Evolutionary conservation across 2,797 vertebrate genomes (phyloP).

Genomic region (Clarias fuscus): DNA sequence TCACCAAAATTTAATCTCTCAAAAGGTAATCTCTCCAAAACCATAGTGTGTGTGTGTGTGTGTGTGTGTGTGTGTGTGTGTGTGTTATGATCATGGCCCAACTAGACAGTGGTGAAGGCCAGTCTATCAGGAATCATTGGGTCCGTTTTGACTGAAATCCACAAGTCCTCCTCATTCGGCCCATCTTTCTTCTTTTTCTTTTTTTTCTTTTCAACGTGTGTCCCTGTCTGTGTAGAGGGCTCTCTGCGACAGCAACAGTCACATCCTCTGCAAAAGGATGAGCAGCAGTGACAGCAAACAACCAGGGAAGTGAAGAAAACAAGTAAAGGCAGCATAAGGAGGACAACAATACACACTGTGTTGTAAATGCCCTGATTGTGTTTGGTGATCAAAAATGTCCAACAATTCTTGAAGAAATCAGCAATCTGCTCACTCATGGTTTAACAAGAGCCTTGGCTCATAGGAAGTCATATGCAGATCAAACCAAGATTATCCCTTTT

Average conservation of each 20-base stretch:
- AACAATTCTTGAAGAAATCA: slow-evolving; percentile 81
- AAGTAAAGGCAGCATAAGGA: slow-evolving; percentile 82
- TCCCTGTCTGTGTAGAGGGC: slow-evolving; percentile 42
- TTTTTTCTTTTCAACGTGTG: slow-evolving; percentile 56
- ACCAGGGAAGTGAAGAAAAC: slow-evolving; percentile 77
- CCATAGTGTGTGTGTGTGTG: no score
- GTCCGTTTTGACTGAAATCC: slow-evolving; percentile 91
- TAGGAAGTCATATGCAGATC: slow-evolving; percentile 19
- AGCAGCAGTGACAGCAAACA: slow-evolving; percentile 93
- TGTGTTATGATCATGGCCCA: not conserved
- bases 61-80: no score
- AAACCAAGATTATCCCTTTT: slow-evolving; percentile 25
- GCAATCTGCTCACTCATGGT: slow-evolving; percentile 75
- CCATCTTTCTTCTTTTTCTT: slow-evolving; percentile 77
- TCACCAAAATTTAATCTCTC: not conserved
- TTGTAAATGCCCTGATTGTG: slow-evolving; percentile 88
- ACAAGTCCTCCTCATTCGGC: slow-evolving; percentile 84
- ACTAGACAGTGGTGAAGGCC: slow-evolving; percentile 65
- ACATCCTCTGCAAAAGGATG: slow-evolving; percentile 67
- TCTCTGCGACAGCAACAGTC: slow-evolving; percentile 58
- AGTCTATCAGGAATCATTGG: slow-evolving; percentile 84
- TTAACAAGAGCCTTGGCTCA: slow-evolving; percentile 29
- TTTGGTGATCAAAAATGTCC: slow-evolving; percentile 78
- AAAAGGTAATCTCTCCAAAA: not conserved
- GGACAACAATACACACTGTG: slow-evolving; percentile 83